Base-by-base conservation (phyloP, 2,888 invertebrate species). In the Chirona hameri region DNA sequence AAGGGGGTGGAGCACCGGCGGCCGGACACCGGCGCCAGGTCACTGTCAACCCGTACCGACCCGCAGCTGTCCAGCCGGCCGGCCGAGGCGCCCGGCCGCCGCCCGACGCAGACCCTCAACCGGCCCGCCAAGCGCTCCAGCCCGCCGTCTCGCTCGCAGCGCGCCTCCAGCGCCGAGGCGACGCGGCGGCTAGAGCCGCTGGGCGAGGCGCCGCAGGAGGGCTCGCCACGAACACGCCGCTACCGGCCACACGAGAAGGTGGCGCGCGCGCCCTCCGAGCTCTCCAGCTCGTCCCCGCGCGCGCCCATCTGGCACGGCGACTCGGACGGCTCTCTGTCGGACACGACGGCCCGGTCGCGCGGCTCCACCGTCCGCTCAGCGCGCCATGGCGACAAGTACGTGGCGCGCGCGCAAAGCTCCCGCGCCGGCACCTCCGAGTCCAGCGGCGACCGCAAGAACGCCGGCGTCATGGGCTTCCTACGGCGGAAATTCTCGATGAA, bases 1-100 rank as follows among this genome's bases (percentile, higher is more conserved):
- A 39, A 76, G 24, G 76, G 76, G 21, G 76, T 76, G 14, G 76
- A 76, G 69, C 69, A 69, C 69, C 69, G 69, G 69, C 69, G 69
- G 14, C 14, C 7, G n/a, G 69, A 69, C 29, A 15, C n/a, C 29
- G 15, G 69, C 69, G 10, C 29, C 3, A 27, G 15, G 29, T 29
- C 29, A 5, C 14, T n/a, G 29, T 29, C 69, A 15, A 2, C 69
- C 14, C 69, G 69, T 10, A 29, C 1, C 29, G 69, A 3, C 29
- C 29, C 29, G 10, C 14, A 10, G 69, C 29, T 15, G 69, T 29
- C 29, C 15, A n/a, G 27, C 14, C 65, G 27, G 18, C 7, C 27
- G 65, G 18, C 65, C 18, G 31, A 72, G 24, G 12, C 72, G 72
- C 72, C 72, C 29, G 39, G 39, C 21, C n/a, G 27, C 31, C 76